Percentiles rank a stretch among this genome's conserved stretches.
phyloP scores from a whole-genome alignment of 2,113 vertebrate species.

The Bujurquina vittata region DNA sequence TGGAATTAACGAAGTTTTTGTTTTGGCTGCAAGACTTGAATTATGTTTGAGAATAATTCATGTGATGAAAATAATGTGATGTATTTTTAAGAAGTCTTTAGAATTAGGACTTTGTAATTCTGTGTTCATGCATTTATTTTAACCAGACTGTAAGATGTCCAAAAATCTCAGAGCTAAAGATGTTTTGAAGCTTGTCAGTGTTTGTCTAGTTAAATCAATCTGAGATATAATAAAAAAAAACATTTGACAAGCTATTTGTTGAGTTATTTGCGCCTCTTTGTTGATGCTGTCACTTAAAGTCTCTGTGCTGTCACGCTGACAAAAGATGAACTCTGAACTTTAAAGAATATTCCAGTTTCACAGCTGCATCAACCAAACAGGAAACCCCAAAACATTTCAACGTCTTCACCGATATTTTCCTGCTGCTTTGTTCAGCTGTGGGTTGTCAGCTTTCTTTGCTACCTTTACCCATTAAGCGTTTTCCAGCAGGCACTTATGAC shows the following conservation, averaged over 20 bases:
- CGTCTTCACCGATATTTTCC: slow-evolving; percentile 34
- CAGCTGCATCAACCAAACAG: slow-evolving; percentile 65
- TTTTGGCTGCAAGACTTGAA: slow-evolving; percentile 37
- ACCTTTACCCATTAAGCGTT: background rate
- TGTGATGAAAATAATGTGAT: background rate
- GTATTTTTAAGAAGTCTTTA: slow-evolving; percentile 11
- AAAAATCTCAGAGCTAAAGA: background rate
- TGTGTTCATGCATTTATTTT: background rate
- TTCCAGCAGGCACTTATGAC: slow-evolving; percentile 14
- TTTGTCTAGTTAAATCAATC: background rate
- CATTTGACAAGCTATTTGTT: slow-evolving; percentile 11
- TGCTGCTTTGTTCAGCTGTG: slow-evolving; percentile 14
- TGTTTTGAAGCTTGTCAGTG: background rate
- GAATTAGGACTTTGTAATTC: background rate
- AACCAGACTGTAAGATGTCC: background rate
- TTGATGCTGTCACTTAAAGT: background rate
- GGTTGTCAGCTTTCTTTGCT: background rate
- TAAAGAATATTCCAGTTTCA: slow-evolving; percentile 38
- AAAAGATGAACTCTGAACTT: slow-evolving; percentile 34
- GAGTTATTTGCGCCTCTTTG: background rate
- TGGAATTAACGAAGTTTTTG: background rate
- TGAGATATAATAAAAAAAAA: slow-evolving; percentile 51
- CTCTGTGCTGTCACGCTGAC: background rate
- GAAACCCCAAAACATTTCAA: slow-evolving; percentile 42
- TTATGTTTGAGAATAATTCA: background rate